These are phyloP conservation scores for Agelaius phoeniceus DNA, from an alignment of 2,113 vertebrate species.

Conservation along the genomic window DNA sequence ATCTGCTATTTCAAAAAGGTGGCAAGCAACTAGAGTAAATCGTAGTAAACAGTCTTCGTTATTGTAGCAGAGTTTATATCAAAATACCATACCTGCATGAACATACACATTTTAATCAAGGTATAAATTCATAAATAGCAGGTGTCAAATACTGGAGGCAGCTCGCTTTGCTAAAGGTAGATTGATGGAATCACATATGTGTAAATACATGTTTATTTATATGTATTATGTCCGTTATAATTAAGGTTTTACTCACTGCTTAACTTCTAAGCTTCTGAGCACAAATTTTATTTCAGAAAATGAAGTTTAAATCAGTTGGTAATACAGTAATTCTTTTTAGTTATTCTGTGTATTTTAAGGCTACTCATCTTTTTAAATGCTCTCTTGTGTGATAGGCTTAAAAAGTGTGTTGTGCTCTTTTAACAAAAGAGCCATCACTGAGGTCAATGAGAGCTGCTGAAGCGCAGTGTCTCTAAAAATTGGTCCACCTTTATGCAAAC, in stretches of 20 bases:
- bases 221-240: background rate
- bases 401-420: background rate
- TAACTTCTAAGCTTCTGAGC: background rate
- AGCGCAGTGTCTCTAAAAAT: background rate
- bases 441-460: background rate
- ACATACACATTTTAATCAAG: background rate
- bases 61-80: background rate
- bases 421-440: background rate
- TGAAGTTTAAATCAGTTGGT: background rate
- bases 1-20: background rate
- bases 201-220: background rate
- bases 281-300: background rate
- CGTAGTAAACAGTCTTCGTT: background rate
- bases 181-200: background rate
- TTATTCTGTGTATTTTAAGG: background rate
- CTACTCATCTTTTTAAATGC: background rate
- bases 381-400: background rate
- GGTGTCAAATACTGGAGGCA: background rate
- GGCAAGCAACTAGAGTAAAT: background rate
- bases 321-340: background rate
- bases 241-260: background rate
- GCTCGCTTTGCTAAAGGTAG: background rate
- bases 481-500: background rate
- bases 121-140: background rate
- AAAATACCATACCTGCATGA: background rate